Evolutionary conservation across 2,797 vertebrate genomes (phyloP).

Genomic region (Typhlichthys eigenmanni): DNA sequence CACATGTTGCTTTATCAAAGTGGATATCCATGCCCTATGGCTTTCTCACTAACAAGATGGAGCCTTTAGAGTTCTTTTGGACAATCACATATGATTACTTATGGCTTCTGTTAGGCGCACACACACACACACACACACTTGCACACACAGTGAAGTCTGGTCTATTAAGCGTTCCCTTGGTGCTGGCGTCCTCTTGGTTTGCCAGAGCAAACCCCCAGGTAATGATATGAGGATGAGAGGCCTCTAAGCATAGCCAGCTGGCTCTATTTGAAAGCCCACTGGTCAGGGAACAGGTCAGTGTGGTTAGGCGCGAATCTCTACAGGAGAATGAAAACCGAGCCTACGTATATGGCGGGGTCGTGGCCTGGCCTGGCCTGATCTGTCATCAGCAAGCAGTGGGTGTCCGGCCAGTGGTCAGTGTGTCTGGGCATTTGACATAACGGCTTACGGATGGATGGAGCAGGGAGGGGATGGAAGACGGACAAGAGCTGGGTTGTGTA

Average conservation of each 20-base stretch:
- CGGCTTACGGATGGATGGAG: conserved; percentile 45
- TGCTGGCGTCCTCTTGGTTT: conserved; percentile 34
- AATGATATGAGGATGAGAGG: conserved; percentile 38
- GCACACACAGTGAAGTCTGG: conserved; percentile 10
- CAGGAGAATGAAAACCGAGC: conserved; percentile 45
- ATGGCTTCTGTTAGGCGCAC: background rate
- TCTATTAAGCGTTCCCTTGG: conserved; percentile 9
- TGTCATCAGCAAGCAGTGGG: conserved; percentile 48
- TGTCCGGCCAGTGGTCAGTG: conserved; percentile 54
- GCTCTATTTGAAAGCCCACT: conserved; percentile 46
- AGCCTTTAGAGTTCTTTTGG: background rate
- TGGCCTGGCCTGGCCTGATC: conserved; percentile 42
- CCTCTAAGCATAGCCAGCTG: conserved; percentile 51
- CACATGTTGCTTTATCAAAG: conserved; percentile 6
- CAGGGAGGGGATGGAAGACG: conserved; percentile 26
- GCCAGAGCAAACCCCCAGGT: conserved; percentile 38
- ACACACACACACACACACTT: background rate
- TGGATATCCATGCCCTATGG: conserved; percentile 13
- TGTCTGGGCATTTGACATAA: conserved; percentile 52
- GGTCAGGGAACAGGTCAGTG: conserved; percentile 49
- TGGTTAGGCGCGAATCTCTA: conserved; percentile 29
- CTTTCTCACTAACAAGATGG: background rate
- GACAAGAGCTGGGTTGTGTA: conserved; percentile 72
- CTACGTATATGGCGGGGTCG: conserved; percentile 28
- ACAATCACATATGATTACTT: conserved; percentile 19